Percentiles rank a stretch among this genome's conserved stretches.
These are phyloP conservation scores for Oscheius sp. DNA, from an alignment of 1,140 invertebrate species.

Conservation along the genomic window DNA sequence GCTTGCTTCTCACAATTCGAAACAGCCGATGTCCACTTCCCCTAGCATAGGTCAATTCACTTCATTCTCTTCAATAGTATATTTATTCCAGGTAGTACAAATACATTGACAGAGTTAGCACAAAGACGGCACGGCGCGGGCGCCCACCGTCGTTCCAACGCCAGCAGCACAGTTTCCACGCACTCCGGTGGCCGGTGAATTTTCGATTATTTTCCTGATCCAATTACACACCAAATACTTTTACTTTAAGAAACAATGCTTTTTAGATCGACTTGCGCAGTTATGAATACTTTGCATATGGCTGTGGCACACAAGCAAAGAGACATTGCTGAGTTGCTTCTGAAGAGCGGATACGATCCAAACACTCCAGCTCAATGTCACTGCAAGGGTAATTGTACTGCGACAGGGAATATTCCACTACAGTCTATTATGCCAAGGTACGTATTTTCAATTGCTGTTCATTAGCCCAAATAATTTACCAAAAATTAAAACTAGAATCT, in stretches of 20 bases:
- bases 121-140: constrained; percentile 51
- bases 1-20: constrained; percentile 53
- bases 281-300: constrained; percentile 58
- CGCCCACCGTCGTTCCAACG: constrained; percentile 56
- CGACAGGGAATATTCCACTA: constrained; percentile 57
- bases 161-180: constrained; percentile 57
- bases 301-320: constrained; percentile 59
- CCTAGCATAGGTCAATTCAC: constrained; percentile 56
- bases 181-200: constrained; percentile 56
- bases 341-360: constrained; percentile 59
- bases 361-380: constrained; percentile 54
- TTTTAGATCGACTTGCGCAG: constrained; percentile 55
- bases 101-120: constrained; percentile 59
- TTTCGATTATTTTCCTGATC: neutral
- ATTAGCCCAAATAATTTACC: too few species aligned
- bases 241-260: constrained; percentile 6
- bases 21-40: constrained; percentile 55
- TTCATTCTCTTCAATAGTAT: too few species aligned
- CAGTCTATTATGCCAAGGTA: constrained; percentile 59
- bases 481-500: too few species aligned
- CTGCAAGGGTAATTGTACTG: constrained; percentile 58
- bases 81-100: too few species aligned
- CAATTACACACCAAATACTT: constrained; percentile 1
- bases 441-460: too few species aligned
- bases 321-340: constrained; percentile 57